phyloP scores from a whole-genome alignment of 2,113 vertebrate species.

The Gopherus flavomarginatus region DNA sequence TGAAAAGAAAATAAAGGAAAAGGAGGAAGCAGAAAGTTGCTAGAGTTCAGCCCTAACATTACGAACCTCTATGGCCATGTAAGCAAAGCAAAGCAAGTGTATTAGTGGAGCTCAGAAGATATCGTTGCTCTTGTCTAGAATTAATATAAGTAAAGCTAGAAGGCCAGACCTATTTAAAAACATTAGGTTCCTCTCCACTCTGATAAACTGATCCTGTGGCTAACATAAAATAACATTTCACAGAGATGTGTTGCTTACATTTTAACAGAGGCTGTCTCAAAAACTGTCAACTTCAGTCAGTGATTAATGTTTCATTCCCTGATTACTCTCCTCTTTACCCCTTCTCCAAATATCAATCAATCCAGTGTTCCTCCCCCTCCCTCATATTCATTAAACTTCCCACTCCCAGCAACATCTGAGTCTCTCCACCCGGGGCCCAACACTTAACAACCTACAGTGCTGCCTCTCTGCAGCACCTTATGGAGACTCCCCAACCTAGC shows the following conservation, averaged over 20 bases:
- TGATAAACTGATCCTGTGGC: background rate
- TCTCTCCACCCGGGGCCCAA: background rate
- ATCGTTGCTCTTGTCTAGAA: background rate
- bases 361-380: background rate
- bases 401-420: background rate
- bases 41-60: background rate
- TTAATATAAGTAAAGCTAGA: background rate
- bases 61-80: fast-evolving
- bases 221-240: background rate
- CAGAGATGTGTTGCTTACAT: background rate
- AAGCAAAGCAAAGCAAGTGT: background rate
- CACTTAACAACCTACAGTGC: no score
- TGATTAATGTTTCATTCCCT: background rate
- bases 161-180: background rate
- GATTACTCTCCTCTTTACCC: background rate
- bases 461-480: background rate
- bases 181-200: background rate
- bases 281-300: background rate
- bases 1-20: background rate
- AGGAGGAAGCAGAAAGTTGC: background rate
- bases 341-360: fast-evolving
- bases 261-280: background rate
- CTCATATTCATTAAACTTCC: background rate
- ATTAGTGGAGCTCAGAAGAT: background rate
- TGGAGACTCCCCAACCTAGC: background rate